Conservation (phyloP, 2,797 vertebrate species). For the Iguana delicatissima region DNA sequence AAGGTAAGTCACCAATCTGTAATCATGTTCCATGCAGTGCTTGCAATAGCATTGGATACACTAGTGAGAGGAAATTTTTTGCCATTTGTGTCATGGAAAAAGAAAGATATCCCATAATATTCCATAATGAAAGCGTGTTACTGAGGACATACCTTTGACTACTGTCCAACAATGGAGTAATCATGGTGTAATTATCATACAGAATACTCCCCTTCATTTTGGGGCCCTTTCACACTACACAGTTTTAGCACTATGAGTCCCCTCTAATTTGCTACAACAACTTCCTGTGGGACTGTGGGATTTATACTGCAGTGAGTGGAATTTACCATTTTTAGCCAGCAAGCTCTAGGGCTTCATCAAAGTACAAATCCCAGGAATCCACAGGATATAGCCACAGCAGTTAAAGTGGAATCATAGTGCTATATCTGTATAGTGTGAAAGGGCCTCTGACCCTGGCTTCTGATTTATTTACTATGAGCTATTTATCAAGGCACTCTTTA, state of each 20-base stretch:
- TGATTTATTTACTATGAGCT: background rate
- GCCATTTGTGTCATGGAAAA: background rate
- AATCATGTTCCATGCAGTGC: background rate
- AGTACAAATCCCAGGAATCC: no score
- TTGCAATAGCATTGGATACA: background rate
- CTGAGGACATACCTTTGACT: background rate
- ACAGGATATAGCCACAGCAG: no score
- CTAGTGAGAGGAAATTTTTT: background rate
- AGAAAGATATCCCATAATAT: background rate
- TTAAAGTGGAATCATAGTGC: no score
- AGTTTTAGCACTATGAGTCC: no score
- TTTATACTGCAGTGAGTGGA: no score
- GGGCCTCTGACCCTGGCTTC: background rate
- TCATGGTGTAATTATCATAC: background rate
- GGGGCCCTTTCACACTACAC: no score
- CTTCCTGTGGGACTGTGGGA: no score
- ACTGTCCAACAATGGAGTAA: background rate
- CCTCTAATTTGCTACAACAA: no score
- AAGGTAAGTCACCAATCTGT: background rate
- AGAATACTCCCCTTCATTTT: background rate
- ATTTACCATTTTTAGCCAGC: no score
- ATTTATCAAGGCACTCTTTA: background rate
- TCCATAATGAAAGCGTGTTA: background rate
- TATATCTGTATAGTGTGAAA: no score
- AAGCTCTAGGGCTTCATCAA: no score